Evolutionary conservation across 2,888 invertebrate genomes (phyloP).

Genomic region (Cheilosia variabilis): DNA sequence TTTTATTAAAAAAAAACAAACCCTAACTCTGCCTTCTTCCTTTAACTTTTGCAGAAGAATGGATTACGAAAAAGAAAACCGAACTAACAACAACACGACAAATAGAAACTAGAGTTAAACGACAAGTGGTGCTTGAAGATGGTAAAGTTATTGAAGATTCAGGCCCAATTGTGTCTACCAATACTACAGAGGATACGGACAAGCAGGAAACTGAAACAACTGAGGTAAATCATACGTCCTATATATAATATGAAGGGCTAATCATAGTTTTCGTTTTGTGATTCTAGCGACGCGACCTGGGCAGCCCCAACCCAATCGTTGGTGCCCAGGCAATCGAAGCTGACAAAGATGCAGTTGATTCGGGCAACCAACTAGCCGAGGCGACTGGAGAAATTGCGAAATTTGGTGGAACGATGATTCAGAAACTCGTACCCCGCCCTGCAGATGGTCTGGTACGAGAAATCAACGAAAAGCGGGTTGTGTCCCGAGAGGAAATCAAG

Average conservation of each 20-base stretch:
- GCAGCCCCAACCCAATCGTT: conserved; percentile 79
- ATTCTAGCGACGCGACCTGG: conserved; percentile 81
- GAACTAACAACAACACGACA: conserved; percentile 95
- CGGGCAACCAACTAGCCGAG: conserved; percentile 51
- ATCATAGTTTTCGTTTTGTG: neutral
- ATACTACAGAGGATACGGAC: conserved; percentile 95
- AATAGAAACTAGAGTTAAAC: conserved; percentile 95
- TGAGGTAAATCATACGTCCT: conserved; percentile 85
- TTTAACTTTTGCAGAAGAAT: conserved; percentile 89
- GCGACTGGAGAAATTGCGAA: conserved; percentile 56
- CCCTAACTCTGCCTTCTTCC: conserved; percentile 74
- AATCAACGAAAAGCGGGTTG: conserved; percentile 90
- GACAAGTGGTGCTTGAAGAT: conserved; percentile 95
- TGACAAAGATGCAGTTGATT: conserved; percentile 70
- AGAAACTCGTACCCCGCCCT: conserved; percentile 86
- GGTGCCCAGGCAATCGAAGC: conserved; percentile 77
- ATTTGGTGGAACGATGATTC: conserved; percentile 80
- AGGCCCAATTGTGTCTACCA: conserved; percentile 95
- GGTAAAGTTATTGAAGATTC: conserved; percentile 95
- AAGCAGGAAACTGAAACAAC: conserved; percentile 95
- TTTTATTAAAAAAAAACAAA: neutral
- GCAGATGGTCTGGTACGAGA: conserved; percentile 91
- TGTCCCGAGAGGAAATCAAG: conserved; percentile 92
- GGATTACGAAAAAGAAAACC: conserved; percentile 95
- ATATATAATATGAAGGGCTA: neutral